Evolutionary conservation across 2,888 invertebrate species (phyloP).

Genomic region (Dasypolia templi): DNA sequence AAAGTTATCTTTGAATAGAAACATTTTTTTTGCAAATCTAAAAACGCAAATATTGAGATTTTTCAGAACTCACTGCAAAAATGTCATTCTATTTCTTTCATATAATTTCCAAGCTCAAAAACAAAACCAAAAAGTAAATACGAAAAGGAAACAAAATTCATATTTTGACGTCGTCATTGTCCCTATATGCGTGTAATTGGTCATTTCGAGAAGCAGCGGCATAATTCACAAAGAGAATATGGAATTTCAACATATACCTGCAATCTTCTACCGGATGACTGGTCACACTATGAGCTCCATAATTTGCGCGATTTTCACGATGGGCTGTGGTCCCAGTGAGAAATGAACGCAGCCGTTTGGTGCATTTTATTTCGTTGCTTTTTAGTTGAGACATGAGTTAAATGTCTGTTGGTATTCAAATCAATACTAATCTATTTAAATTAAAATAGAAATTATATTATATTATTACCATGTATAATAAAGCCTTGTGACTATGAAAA

Average conservation of each 20-base stretch:
- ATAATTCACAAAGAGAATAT: constrained; percentile 65
- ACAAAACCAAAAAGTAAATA: neutral
- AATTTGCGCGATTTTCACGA: constrained; percentile 70
- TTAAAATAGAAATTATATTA: too few relatives aligned
- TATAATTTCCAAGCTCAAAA: neutral
- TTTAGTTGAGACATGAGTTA: neutral
- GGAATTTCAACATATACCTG: constrained; percentile 62
- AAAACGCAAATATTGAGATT: neutral
- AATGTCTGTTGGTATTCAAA: too few relatives aligned
- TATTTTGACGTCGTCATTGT: constrained; percentile 51
- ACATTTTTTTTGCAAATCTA: neutral
- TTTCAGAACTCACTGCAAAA: neutral
- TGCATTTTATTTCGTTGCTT: neutral
- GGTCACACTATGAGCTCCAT: constrained; percentile 74
- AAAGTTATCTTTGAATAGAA: neutral
- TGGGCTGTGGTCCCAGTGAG: constrained; percentile 18
- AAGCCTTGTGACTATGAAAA: too few relatives aligned
- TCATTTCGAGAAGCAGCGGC: constrained; percentile 40
- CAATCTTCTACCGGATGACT: constrained; percentile 73
- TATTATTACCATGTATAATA: too few relatives aligned
- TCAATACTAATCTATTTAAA: too few relatives aligned
- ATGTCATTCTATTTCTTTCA: neutral
- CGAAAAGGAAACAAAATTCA: constrained; percentile 24
- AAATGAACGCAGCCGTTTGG: constrained; percentile 12
- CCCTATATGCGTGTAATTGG: constrained; percentile 58